Conservation (phyloP, 2,888 invertebrate species). For the Acleris emargana region DNA sequence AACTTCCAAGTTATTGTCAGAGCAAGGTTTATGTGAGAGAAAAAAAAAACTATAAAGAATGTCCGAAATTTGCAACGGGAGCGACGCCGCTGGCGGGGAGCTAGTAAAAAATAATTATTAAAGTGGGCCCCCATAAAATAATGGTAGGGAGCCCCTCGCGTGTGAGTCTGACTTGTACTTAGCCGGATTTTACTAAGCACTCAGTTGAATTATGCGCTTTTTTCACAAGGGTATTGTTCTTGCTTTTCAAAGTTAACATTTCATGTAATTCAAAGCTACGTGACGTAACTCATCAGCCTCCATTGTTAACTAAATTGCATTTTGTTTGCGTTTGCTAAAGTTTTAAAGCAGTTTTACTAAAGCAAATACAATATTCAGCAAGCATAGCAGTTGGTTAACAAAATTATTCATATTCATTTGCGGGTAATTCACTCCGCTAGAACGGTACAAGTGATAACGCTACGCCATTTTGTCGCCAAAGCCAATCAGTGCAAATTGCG, state of each 20-base stretch:
- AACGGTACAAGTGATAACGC: constrained; percentile 14
- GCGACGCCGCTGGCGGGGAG: no score
- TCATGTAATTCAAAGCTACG: constrained; percentile 1
- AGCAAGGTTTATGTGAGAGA: no score
- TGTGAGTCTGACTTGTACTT: no score
- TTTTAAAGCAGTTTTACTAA: constrained; percentile 13
- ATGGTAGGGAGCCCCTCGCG: no score
- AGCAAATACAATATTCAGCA: neutral
- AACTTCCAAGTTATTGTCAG: no score
- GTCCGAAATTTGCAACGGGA: no score
- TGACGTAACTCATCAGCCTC: constrained; percentile 5
- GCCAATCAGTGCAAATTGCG: constrained; percentile 48
- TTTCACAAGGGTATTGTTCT: neutral
- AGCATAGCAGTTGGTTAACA: constrained; percentile 4
- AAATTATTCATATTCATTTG: constrained; percentile 28
- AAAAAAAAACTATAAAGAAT: no score
- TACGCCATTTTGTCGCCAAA: constrained; percentile 43
- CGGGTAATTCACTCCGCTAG: constrained; percentile 21
- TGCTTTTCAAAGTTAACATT: constrained; percentile 11
- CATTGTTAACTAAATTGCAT: constrained; percentile 21
- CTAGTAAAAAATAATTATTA: no score
- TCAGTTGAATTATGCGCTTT: neutral
- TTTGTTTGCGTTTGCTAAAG: constrained; percentile 13
- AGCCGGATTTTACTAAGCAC: no score
- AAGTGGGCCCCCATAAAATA: no score